These are phyloP conservation scores for Uropsilus gracilis DNA, from an alignment of 2,113 vertebrate genomes.

Conservation along the genomic window DNA sequence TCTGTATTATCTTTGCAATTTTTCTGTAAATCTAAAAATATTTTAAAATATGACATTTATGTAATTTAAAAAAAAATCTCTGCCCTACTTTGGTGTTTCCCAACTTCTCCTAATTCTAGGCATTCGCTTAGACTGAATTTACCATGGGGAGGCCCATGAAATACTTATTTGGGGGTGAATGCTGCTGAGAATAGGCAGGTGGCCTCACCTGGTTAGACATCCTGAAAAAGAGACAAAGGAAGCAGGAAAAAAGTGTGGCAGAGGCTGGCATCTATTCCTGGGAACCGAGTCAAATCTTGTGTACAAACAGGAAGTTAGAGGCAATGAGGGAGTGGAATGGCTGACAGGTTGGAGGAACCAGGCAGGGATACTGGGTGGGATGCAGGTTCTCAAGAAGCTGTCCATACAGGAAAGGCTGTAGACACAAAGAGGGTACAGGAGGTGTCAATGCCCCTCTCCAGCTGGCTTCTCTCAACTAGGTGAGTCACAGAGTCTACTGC, in stretches of 20 bases:
- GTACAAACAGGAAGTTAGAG: background rate
- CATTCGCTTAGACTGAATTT: background rate
- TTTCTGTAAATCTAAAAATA: too few relatives aligned
- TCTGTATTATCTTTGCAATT: too few relatives aligned
- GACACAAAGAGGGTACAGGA: background rate
- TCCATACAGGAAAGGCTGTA: background rate
- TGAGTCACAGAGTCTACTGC: background rate
- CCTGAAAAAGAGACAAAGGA: background rate
- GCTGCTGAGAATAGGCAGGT: background rate
- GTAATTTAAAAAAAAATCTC: too few relatives aligned
- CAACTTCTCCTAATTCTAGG: background rate
- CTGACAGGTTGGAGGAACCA: background rate
- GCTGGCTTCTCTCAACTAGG: background rate
- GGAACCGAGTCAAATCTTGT: background rate
- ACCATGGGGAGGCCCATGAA: background rate
- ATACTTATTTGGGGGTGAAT: background rate
- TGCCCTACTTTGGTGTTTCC: background rate
- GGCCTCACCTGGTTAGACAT: background rate
- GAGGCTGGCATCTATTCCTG: background rate
- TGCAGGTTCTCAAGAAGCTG: background rate
- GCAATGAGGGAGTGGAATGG: background rate
- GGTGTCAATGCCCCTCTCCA: background rate
- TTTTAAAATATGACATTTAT: too few relatives aligned
- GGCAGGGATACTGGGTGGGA: background rate
- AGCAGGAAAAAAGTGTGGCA: background rate